These are phyloP conservation scores for Erythrolamprus reginae DNA, from an alignment of 2,113 vertebrate genomes.

Conservation along the genomic window DNA sequence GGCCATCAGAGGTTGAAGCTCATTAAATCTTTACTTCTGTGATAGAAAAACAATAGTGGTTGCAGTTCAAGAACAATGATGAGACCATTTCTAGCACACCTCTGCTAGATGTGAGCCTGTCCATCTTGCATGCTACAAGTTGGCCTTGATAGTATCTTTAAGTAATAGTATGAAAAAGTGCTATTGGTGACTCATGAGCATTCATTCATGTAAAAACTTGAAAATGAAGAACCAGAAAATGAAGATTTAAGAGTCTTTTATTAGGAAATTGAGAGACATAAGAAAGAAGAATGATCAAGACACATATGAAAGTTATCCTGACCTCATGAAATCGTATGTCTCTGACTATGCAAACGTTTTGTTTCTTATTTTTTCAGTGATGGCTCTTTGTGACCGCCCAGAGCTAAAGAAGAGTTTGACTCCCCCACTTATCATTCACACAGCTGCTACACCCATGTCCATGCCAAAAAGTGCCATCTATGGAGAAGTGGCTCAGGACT, in stretches of 20 bases:
- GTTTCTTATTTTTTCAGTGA: conserved; percentile 65
- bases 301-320: background rate
- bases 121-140: background rate
- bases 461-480: conserved; percentile 83
- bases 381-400: conserved; percentile 82
- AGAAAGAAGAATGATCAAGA: fast-evolving
- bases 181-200: background rate
- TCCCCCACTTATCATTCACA: conserved; percentile 95
- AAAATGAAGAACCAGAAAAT: background rate
- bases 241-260: background rate
- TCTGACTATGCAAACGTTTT: background rate
- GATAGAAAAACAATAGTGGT: background rate
- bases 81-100: background rate
- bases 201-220: background rate
- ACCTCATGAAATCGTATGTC: background rate
- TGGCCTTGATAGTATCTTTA: background rate
- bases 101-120: background rate
- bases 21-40: background rate
- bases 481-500: conserved; percentile 64
- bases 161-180: background rate
- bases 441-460: conserved; percentile 92
- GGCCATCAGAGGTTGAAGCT: background rate
- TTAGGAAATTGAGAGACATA: background rate
- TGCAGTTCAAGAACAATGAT: background rate
- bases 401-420: conserved; percentile 87